A percentile compares a stretch with the other conserved stretches of the same genome.
phyloP scores from a whole-genome alignment of 2,797 vertebrate genomes.

The Vipera ursinii region DNA sequence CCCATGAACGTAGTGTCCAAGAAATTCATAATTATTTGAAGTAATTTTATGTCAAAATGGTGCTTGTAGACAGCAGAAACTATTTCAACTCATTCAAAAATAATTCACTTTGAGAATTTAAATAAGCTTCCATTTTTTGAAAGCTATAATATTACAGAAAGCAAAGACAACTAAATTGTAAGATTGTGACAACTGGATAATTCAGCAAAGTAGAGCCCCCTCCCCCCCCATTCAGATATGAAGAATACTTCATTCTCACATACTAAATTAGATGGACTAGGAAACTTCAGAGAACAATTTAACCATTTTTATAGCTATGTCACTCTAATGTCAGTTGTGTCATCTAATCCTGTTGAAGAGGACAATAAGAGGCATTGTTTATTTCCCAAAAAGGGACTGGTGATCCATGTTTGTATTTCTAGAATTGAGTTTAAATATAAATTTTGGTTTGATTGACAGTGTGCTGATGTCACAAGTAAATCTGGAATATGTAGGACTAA shows the following conservation, averaged over 20 bases:
- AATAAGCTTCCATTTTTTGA: neutral
- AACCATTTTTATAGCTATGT: neutral
- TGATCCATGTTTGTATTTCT: neutral
- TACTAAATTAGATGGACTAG: neutral
- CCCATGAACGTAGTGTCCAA: neutral
- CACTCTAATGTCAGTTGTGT: neutral
- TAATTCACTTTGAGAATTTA: neutral
- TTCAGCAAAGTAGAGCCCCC: neutral
- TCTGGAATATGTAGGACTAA: neutral
- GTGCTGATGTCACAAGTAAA: neutral
- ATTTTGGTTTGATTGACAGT: neutral
- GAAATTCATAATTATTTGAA: neutral
- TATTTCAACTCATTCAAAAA: neutral
- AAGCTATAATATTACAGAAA: neutral
- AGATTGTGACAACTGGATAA: neutral
- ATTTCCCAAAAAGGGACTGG: neutral
- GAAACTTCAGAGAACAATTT: neutral
- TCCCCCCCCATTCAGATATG: neutral
- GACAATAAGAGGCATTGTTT: neutral
- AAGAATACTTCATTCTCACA: neutral
- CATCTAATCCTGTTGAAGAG: neutral
- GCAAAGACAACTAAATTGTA: neutral
- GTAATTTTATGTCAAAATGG: neutral
- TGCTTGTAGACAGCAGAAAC: neutral
- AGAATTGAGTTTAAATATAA: neutral